phyloP scores from a whole-genome alignment of 2,888 invertebrate genomes.

The Podotricha telesiphe region DNA sequence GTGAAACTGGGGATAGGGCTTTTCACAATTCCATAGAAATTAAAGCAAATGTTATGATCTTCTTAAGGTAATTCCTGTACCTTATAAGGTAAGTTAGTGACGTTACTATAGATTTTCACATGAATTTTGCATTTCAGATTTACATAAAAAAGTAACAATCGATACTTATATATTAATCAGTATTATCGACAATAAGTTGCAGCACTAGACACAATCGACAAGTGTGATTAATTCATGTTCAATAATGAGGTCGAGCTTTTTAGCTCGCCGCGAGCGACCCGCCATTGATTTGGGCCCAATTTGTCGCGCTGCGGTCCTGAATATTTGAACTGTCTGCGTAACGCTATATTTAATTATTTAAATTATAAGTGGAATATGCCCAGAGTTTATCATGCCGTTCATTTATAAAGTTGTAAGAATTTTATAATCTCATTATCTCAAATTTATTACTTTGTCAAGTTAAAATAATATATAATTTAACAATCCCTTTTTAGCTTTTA shows the following conservation, averaged over 20 bases:
- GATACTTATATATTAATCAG: background rate
- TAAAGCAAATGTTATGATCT: too few species aligned
- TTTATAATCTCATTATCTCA: conserved; percentile 27
- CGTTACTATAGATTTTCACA: too few species aligned
- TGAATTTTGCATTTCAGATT: too few species aligned
- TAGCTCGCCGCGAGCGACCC: conserved; percentile 56
- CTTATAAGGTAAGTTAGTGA: too few species aligned
- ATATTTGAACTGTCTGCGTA: conserved; percentile 65
- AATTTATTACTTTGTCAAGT: background rate
- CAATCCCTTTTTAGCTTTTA: too few species aligned
- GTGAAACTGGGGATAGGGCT: background rate
- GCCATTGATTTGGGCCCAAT: conserved; percentile 73
- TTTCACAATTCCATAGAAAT: too few species aligned
- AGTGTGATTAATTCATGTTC: conserved; percentile 79
- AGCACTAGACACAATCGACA: conserved; percentile 62
- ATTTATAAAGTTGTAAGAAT: conserved; percentile 29
- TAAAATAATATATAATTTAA: too few species aligned
- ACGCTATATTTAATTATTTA: conserved; percentile 55
- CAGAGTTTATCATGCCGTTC: conserved; percentile 37
- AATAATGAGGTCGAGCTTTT: conserved; percentile 76
- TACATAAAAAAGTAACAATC: background rate
- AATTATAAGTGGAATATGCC: conserved; percentile 46
- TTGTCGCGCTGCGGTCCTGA: conserved; percentile 69
- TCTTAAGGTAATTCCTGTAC: too few species aligned
- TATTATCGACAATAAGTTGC: conserved; percentile 43